Evolutionary conservation across 2,797 vertebrate genomes (phyloP), one percentile per base, ranked within the genome.

Genomic region (Poeciliopsis presidionis): DNA sequence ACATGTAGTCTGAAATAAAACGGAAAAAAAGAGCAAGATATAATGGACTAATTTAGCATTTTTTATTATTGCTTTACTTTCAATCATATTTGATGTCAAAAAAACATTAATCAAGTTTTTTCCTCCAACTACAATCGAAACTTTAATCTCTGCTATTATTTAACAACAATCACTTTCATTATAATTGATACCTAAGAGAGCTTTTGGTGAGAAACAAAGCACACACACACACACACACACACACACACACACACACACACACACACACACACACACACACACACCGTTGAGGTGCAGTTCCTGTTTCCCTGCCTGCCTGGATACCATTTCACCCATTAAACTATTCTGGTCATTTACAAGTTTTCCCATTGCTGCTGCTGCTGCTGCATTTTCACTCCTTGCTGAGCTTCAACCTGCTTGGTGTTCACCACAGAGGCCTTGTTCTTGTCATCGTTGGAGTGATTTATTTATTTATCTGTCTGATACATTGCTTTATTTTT

Each of bases 1-100:
- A 97, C 96, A 94, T 97, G 97, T 97, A 97, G 97, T 97, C 97
- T 98, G 97, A 97, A 98, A 98, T 98, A 98, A 95, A 96, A 97
- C 80, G 69, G 88, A 86, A 80, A 55, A 73, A 73, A 69, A 76
- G 20, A 49, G 20, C 72, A 63, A 71, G 63, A 77, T 72, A 87
- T 51, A 83, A 84, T 36, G 82, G 83, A 70, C 51, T 82, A 82
- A 67, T 81, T 78, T 80, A 81, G 33, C 79, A 82, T 81, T 84
- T 65, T 84, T 80, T 84, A 47, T 77, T 87, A 43, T 67, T 59
- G 2, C 22, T 16, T 12, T 39, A 20, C 41, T 65, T 36, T 41
- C 5, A 67, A 67, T 12, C 1, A 47, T 65, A 33, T 25, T 12
- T 13, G n/a, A 46, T 63, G 22, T 63, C 63, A 30, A 45, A 39